phyloP scores from a whole-genome alignment of 35 echinoderm and acorn worm genomes.

The Nesometra sesokonis region DNA sequence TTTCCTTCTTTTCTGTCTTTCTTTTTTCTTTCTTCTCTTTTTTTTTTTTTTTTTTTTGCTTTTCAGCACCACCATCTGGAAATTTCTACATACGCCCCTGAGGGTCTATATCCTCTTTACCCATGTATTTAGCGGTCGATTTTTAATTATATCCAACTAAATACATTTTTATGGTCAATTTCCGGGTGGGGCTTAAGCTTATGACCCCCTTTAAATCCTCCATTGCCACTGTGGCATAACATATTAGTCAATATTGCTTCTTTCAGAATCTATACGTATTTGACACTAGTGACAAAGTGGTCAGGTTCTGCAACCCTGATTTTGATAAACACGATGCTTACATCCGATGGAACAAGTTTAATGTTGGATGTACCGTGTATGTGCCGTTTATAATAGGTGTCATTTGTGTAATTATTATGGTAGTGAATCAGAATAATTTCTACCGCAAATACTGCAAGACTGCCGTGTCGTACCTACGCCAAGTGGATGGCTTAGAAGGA shows the following conservation, averaged over 20 bases:
- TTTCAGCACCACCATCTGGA: too few species aligned
- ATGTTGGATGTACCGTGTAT: background rate
- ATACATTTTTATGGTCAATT: too few species aligned
- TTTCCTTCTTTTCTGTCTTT: too few species aligned
- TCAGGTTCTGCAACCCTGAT: background rate
- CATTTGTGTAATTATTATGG: background rate
- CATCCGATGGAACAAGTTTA: background rate
- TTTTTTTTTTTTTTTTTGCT: too few species aligned
- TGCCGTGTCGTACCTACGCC: background rate
- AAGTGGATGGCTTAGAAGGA: background rate
- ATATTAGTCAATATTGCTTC: background rate
- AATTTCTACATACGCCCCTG: too few species aligned
- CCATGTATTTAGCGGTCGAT: too few species aligned
- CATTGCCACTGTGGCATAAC: too few species aligned
- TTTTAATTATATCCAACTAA: too few species aligned
- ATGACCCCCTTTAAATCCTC: too few species aligned
- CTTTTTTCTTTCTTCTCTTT: too few species aligned
- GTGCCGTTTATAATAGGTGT: background rate
- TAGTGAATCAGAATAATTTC: background rate
- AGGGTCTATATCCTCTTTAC: too few species aligned
- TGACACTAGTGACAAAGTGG: background rate
- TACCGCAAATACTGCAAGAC: background rate
- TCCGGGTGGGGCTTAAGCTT: too few species aligned
- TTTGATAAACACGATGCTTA: background rate
- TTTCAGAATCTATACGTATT: background rate